Base-by-base conservation (phyloP, 2,888 invertebrate species). In the Diabrotica balteata region DNA sequence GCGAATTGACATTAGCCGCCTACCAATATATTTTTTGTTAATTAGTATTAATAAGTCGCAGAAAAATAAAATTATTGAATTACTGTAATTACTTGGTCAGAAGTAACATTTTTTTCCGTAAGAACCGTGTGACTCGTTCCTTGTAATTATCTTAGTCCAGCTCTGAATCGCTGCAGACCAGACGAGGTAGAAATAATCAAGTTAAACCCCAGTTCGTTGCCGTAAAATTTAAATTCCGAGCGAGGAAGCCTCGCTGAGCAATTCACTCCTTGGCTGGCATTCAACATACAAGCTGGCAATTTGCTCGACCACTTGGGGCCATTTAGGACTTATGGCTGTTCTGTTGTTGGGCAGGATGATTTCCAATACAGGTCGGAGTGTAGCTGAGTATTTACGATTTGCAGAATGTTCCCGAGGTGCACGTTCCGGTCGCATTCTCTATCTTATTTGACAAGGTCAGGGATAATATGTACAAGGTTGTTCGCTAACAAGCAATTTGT, bases 141-240 rank as follows among this genome's bases (percentile, higher is more conserved):
- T 7, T 8, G 47, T 4, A 9, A 47, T 10, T 47, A 9, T 47
- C 47, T 47, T 8, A 8, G 47, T 6, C 22, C 44, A 46, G 11
- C 46, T 43, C 52, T 11, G 9, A 45, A 44, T 43, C 44, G 10
- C 11, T 8, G 17, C 60, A 51, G 43, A 6, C 45, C 55, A 42
- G 46, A 43, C 11, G 54, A 53, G 51, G 57, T 58, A 61, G 55
- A 59, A 49, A 63, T 63, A 63, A 66, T 63, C 55, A 11, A 55
- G 59, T 63, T 63, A 49, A 59, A 49, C 42, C 11, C 42, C 7
- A 32, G 8, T 46, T 44, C 32, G 47, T 53, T 46, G 45, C 32
- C 4, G 11, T 43, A 17, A 42, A 69, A 66, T 69, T 66, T 47
- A 57, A 66, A 66, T 66, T 63, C 68, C 47, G 22, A 51, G 17